phyloP scores from a whole-genome alignment of 2,113 vertebrate genomes.

The Chloroceryle aenea region DNA sequence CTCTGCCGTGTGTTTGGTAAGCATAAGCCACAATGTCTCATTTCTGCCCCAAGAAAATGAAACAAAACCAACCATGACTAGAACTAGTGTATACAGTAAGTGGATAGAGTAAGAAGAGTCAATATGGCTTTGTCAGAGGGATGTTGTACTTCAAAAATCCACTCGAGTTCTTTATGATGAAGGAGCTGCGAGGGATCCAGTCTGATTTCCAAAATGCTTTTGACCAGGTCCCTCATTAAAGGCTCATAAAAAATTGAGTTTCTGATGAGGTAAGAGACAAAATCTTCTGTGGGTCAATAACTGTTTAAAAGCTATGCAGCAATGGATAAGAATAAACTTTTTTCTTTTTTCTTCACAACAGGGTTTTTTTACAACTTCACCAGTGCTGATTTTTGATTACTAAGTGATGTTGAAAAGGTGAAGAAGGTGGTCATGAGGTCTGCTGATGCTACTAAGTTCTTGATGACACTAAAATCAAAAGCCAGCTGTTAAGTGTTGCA shows the following conservation, averaged over 20 bases:
- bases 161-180: neutral
- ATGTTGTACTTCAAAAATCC: neutral
- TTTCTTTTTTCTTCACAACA: neutral
- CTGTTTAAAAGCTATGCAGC: neutral
- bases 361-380: neutral
- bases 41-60: neutral
- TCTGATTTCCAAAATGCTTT: neutral
- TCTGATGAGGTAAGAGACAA: neutral
- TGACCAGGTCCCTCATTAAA: neutral
- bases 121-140: neutral
- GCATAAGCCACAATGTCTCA: neutral
- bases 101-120: neutral
- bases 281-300: neutral
- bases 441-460: neutral
- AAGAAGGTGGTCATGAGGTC: neutral
- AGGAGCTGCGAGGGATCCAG: neutral
- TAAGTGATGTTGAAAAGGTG: neutral
- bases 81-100: neutral
- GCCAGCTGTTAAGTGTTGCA: neutral
- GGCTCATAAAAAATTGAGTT: neutral
- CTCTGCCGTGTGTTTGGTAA: neutral
- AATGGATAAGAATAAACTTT: neutral
- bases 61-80: neutral
- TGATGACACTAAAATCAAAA: neutral
- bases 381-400: neutral